Evolutionary conservation across 2,113 vertebrate genomes (phyloP).

Genomic region (Indicator maculatus): DNA sequence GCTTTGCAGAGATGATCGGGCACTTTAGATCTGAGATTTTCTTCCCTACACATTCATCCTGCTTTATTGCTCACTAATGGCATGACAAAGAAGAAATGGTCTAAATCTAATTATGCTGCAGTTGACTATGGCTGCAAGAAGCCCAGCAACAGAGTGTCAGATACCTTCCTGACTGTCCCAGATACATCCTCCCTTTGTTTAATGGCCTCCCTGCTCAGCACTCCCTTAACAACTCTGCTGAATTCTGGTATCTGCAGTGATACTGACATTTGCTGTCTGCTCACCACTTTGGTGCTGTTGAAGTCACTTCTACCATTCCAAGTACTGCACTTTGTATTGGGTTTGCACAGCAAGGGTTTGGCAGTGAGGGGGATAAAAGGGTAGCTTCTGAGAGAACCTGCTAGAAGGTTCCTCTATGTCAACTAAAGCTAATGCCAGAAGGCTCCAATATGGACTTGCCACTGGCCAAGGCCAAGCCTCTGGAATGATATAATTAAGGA

Average conservation of each 20-base stretch:
- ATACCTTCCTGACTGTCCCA: neutral
- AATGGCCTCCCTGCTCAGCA: neutral
- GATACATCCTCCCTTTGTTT: neutral
- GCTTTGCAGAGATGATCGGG: neutral
- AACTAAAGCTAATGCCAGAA: neutral
- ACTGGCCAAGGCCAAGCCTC: neutral
- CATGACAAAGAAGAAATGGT: conserved; percentile 5
- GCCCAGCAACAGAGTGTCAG: neutral
- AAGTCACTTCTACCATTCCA: accelerated
- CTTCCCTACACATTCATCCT: neutral
- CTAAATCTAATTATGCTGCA: conserved; percentile 46
- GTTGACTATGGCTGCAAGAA: neutral
- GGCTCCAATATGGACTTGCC: neutral
- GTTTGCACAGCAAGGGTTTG: neutral
- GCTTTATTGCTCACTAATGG: conserved; percentile 52
- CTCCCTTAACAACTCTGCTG: neutral
- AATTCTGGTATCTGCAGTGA: neutral
- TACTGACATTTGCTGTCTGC: neutral
- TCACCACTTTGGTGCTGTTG: neutral
- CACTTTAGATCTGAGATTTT: conserved; percentile 21
- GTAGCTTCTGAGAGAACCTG: neutral
- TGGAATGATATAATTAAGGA: neutral
- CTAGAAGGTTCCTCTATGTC: neutral
- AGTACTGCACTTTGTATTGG: neutral
- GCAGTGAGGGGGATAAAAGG: neutral